A percentile compares a stretch with the other conserved stretches of the same genome.
These are phyloP conservation scores for Caenorhabditis brenneri DNA, from an alignment of 1,140 invertebrate genomes.

Conservation along the genomic window DNA sequence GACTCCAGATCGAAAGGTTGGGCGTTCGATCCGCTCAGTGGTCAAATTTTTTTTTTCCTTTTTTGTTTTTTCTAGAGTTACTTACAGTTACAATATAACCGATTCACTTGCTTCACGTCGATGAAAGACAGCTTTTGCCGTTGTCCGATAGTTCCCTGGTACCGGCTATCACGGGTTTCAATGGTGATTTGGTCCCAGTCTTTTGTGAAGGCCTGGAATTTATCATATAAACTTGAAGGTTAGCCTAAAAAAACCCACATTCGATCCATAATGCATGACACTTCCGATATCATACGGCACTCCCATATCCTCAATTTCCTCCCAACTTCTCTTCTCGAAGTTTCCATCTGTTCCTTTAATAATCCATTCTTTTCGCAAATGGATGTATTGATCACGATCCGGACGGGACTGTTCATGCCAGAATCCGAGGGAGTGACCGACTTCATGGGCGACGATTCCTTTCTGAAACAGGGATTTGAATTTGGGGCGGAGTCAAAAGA, in stretches of 20 bases:
- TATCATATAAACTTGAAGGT: neutral
- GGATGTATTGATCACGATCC: conserved; percentile 72
- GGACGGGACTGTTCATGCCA: conserved; percentile 73
- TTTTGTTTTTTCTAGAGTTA: neutral
- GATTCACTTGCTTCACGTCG: conserved; percentile 70
- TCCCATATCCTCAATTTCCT: conserved; percentile 68
- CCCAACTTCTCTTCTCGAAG: conserved; percentile 60
- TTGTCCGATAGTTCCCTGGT: conserved; percentile 70
- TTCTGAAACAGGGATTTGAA: too few relatives aligned
- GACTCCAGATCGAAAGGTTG: conserved; percentile 56
- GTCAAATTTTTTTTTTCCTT: conserved; percentile 43
- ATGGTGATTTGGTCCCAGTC: conserved; percentile 70
- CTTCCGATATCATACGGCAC: conserved; percentile 71
- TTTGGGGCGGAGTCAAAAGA: too few relatives aligned
- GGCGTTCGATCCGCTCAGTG: conserved; percentile 55
- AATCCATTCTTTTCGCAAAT: conserved; percentile 63
- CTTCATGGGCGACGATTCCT: conserved; percentile 72
- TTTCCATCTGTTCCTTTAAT: conserved; percentile 67
- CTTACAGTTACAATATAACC: conserved; percentile 65
- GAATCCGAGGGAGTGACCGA: conserved; percentile 74
- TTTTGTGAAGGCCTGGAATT: conserved; percentile 63
- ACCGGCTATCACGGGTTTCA: conserved; percentile 65
- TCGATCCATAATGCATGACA: conserved; percentile 70
- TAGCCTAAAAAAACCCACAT: too few relatives aligned
- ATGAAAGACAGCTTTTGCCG: conserved; percentile 69